Conservation (phyloP, 2,888 invertebrate genomes). For the Clistopyga incitator region DNA sequence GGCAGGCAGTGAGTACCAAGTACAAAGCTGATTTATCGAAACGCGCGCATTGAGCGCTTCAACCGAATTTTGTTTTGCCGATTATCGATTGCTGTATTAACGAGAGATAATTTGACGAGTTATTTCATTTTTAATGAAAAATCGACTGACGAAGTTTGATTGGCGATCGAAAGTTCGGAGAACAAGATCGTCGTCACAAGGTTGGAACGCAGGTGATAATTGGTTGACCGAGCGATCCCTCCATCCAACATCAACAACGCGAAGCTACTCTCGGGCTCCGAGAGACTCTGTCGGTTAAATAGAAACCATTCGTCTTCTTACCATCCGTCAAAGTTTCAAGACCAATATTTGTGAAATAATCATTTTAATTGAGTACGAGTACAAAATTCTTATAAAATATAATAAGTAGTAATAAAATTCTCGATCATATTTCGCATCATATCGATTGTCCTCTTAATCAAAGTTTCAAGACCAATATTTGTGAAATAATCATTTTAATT, state of each 20-base stretch:
- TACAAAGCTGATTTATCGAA: no score
- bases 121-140: no score
- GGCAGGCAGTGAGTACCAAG: no score
- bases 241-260: constrained; percentile 24
- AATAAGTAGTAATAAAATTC: constrained; percentile 38
- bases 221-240: constrained; percentile 7
- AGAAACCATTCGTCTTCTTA: neutral
- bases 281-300: constrained; percentile 1
- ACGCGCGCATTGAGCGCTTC: no score
- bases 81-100: no score
- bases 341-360: constrained; percentile 18
- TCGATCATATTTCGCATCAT: constrained; percentile 21
- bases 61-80: no score
- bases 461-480: neutral
- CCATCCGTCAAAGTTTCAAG: neutral
- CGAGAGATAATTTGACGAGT: no score
- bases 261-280: constrained; percentile 17
- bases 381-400: constrained; percentile 45
- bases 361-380: constrained; percentile 50
- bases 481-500: constrained; percentile 44
- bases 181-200: no score
- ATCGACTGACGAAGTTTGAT: no score
- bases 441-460: constrained; percentile 21
- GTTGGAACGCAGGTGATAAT: neutral
- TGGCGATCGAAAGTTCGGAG: no score